A percentile compares a stretch with the other conserved stretches of the same genome.
phyloP scores from a whole-genome alignment of 2,797 vertebrate genomes.

The Mustela erminea region DNA sequence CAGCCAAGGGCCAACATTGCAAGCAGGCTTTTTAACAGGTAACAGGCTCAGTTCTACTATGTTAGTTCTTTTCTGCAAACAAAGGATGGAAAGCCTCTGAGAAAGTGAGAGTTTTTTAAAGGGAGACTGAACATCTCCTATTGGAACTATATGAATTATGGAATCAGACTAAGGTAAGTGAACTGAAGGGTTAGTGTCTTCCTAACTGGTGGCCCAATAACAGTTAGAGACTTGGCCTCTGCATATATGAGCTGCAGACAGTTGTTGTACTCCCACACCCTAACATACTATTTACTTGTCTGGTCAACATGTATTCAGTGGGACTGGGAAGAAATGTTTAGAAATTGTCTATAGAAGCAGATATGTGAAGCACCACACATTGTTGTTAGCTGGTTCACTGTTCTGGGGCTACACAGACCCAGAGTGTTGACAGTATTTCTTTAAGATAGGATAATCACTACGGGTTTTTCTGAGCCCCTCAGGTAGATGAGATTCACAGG shows the following conservation, averaged over 20 bases:
- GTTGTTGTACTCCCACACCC: not conserved
- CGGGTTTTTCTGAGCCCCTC: not conserved
- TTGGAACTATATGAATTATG: slow-evolving; percentile 2
- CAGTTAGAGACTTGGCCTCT: not conserved
- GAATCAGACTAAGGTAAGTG: not conserved
- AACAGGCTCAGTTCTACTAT: not conserved
- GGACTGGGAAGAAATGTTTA: not conserved
- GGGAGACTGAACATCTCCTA: not conserved
- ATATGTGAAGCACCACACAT: not conserved
- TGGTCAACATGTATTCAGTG: not conserved
- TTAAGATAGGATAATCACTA: not conserved
- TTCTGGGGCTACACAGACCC: not conserved
- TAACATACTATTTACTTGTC: slow-evolving; percentile 15
- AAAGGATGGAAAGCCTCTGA: not conserved
- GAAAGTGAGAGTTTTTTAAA: not conserved
- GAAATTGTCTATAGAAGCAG: not conserved
- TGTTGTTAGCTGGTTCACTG: not conserved
- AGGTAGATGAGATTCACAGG: not conserved
- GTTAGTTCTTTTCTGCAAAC: not conserved
- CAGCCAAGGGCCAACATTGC: not conserved
- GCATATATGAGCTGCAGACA: not conserved
- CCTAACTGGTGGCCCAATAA: not conserved
- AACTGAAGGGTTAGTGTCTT: not conserved
- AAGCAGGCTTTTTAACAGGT: not conserved
- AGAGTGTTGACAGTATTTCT: not conserved